Evolutionary conservation across 2,113 vertebrate genomes (phyloP).

Genomic region (Misgurnus mizolepis): DNA sequence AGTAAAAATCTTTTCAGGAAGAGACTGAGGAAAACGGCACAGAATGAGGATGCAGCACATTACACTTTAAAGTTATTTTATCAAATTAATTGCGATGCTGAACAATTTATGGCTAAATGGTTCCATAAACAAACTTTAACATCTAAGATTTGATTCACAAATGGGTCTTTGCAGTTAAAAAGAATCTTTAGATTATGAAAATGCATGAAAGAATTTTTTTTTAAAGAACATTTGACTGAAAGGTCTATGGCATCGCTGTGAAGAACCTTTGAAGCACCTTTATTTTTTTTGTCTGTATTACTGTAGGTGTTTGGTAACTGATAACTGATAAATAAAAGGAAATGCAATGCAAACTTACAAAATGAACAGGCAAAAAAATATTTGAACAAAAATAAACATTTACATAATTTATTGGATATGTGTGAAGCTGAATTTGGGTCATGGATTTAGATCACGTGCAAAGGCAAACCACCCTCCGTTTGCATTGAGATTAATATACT

Average conservation of each 20-base stretch:
- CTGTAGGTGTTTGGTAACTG: too few relatives aligned
- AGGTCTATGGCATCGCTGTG: too few relatives aligned
- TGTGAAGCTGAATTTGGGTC: constrained; percentile 38
- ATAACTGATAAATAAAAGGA: not conserved
- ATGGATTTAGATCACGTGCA: constrained; percentile 29
- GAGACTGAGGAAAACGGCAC: constrained; percentile 51
- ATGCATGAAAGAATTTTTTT: too few relatives aligned
- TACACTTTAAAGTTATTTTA: not conserved
- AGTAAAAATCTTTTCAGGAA: constrained; percentile 56
- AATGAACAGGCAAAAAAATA: not conserved
- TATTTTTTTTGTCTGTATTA: too few relatives aligned
- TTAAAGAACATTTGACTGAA: too few relatives aligned
- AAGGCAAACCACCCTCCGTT: constrained; percentile 5
- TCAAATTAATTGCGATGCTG: not conserved
- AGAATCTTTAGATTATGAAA: too few relatives aligned
- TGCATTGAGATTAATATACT: not conserved
- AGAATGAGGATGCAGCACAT: not conserved
- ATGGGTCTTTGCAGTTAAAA: too few relatives aligned
- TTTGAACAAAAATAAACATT: not conserved
- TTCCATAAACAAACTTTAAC: too few relatives aligned
- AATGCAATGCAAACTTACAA: not conserved
- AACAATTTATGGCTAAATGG: too few relatives aligned
- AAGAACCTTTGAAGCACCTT: too few relatives aligned
- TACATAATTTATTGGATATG: constrained; percentile 35
- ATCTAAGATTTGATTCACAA: too few relatives aligned